Conservation (phyloP, 2,888 invertebrate species). For the Drosophila hamatofila region DNA sequence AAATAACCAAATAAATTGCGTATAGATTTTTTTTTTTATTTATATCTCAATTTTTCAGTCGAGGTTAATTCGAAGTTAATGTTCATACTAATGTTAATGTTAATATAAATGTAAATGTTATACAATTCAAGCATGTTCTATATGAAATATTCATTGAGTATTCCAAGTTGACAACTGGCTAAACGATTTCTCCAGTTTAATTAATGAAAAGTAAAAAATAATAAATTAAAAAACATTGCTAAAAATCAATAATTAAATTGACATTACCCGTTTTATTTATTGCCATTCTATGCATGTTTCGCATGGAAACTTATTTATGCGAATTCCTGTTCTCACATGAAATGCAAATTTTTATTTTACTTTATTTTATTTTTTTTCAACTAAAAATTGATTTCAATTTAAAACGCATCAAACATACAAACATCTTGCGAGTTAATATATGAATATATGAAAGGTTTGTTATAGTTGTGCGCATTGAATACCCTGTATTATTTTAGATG, state of each 20-base stretch:
- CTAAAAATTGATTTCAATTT: conserved; percentile 73
- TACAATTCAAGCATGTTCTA: background rate
- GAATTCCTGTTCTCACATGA: conserved; percentile 43
- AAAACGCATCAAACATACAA: conserved; percentile 70
- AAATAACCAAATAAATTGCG: background rate
- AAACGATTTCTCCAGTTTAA: conserved; percentile 22
- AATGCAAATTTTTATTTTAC: conserved; percentile 53
- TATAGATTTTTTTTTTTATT: background rate
- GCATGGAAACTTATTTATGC: conserved; percentile 16
- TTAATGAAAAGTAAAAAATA: conserved; percentile 37
- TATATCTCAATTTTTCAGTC: background rate
- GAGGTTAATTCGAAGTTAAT: background rate
- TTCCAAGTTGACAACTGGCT: conserved; percentile 27
- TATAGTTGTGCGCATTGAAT: background rate
- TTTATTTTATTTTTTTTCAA: conserved; percentile 12
- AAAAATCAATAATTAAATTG: conserved; percentile 69
- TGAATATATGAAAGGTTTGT: background rate
- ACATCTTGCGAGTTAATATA: background rate
- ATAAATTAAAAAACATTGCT: conserved; percentile 1
- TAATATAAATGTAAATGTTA: conserved; percentile 9
- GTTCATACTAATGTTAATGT: background rate
- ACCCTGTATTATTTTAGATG: no score
- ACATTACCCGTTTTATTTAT: conserved; percentile 63
- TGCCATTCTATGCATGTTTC: conserved; percentile 20
- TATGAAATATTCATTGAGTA: conserved; percentile 24